Percentiles rank a stretch among this genome's conserved stretches.
Evolutionary conservation across 2,113 vertebrate genomes (phyloP).

Genomic region (Rhynchomys soricoides): DNA sequence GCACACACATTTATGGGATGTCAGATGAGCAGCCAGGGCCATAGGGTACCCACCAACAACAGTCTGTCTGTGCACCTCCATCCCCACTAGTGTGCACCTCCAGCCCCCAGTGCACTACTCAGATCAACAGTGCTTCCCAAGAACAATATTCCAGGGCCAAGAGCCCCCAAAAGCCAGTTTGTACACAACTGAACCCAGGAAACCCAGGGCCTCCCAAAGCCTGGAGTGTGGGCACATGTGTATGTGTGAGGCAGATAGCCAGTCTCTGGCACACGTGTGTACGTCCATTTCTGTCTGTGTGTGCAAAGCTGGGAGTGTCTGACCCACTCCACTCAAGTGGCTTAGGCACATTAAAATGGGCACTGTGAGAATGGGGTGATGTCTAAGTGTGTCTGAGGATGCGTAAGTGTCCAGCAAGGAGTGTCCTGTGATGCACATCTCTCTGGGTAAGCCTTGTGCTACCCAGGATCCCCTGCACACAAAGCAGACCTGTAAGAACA

Average conservation of each 20-base stretch:
- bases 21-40: background rate
- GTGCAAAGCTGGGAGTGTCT: background rate
- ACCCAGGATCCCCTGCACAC: background rate
- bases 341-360: background rate
- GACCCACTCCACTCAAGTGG: background rate
- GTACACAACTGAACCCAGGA: slow-evolving; percentile 30
- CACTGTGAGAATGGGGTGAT: background rate
- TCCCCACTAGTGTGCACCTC: background rate
- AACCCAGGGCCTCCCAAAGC: background rate
- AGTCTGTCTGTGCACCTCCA: slow-evolving; percentile 46
- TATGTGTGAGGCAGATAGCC: background rate
- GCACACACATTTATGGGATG: slow-evolving; percentile 32
- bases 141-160: slow-evolving; percentile 23
- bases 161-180: slow-evolving; percentile 45
- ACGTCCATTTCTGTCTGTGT: background rate
- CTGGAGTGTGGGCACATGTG: background rate
- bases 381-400: background rate
- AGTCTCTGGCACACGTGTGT: background rate
- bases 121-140: slow-evolving; percentile 8
- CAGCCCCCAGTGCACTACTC: background rate
- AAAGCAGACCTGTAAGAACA: background rate
- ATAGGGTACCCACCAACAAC: background rate
- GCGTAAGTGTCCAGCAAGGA: background rate
- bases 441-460: background rate
- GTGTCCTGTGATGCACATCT: background rate